phyloP scores from a whole-genome alignment of 2,888 invertebrate species.

The Eupeodes latifasciatus region DNA sequence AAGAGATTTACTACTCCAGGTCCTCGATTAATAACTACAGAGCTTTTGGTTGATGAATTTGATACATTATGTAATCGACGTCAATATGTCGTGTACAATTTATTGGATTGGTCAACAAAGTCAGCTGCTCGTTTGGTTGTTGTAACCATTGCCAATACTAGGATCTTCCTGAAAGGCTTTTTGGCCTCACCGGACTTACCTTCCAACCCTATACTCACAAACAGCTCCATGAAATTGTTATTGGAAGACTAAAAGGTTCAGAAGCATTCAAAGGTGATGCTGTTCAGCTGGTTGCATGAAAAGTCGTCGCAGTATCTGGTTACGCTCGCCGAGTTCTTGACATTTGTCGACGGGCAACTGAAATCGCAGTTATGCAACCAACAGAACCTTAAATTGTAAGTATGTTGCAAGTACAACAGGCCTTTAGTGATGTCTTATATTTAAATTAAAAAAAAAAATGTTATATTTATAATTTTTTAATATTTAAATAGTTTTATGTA shows the following conservation, averaged over 20 bases:
- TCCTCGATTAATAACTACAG: conserved; percentile 90
- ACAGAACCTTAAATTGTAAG: no score
- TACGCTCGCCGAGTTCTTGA: no score
- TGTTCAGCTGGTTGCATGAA: conserved; percentile 94
- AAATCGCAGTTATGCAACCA: no score
- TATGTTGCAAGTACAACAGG: no score
- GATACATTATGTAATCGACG: conserved; percentile 96
- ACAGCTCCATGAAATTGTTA: no score
- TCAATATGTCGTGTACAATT: conserved; percentile 98
- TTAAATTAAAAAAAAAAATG: conserved; percentile 15
- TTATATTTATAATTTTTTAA: conserved; percentile 72
- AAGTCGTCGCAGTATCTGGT: conserved; percentile 98
- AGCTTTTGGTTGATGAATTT: conserved; percentile 96
- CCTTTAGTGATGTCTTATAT: no score
- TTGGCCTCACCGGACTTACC: conserved; percentile 93
- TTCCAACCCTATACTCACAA: conserved; percentile 97
- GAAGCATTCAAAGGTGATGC: conserved; percentile 95
- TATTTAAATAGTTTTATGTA: conserved; percentile 78
- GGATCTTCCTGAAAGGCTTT: conserved; percentile 97
- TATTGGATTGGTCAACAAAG: conserved; percentile 97
- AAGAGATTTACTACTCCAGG: no score
- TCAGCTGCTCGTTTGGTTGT: conserved; percentile 91
- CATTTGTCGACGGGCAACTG: no score
- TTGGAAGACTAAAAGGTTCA: no score
- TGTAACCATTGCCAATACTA: conserved; percentile 98